These are phyloP conservation scores for Semibalanus balanoides DNA, from an alignment of 1,140 invertebrate genomes.

Conservation along the genomic window DNA sequence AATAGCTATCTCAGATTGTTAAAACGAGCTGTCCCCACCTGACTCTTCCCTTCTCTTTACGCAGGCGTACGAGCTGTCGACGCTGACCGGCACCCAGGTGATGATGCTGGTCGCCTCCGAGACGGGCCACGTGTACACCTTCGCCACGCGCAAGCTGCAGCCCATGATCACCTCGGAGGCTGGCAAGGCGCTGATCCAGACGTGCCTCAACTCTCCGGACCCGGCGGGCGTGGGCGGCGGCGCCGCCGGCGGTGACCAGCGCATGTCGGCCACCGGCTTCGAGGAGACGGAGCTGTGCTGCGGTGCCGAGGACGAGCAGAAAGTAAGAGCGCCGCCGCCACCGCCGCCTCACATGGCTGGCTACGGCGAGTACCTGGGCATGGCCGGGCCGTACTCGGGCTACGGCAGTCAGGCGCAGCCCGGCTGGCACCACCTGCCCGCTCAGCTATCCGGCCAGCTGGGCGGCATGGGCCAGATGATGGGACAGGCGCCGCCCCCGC, in stretches of 20 bases:
- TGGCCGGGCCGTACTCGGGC: neutral
- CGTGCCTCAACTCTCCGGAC: slow-evolving; percentile 95
- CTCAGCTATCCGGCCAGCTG: too few relatives aligned
- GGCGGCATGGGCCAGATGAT: too few relatives aligned
- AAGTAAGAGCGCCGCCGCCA: slow-evolving; percentile 82
- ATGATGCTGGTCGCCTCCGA: slow-evolving; percentile 91
- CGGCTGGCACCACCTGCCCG: too few relatives aligned
- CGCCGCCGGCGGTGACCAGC: slow-evolving; percentile 49
- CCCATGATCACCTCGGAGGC: slow-evolving; percentile 99
- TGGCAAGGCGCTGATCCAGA: slow-evolving; percentile 95
- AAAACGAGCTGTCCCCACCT: neutral
- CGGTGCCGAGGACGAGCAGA: slow-evolving; percentile 87
- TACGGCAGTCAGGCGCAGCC: too few relatives aligned
- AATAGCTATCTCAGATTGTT: too few relatives aligned
- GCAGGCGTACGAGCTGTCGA: slow-evolving; percentile 98
- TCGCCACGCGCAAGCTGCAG: slow-evolving; percentile 95
- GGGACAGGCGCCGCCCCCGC: too few relatives aligned
- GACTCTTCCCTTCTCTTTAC: slow-evolving; percentile 24
- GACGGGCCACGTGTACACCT: slow-evolving; percentile 98
- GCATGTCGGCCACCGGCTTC: slow-evolving; percentile 96
- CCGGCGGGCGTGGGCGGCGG: slow-evolving; percentile 48
- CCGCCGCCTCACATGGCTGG: too few relatives aligned
- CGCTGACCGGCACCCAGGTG: slow-evolving; percentile 96
- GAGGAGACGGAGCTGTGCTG: slow-evolving; percentile 96
- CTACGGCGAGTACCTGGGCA: slow-evolving; percentile 34